phyloP scores from a whole-genome alignment of 2,797 vertebrate genomes.

The Dromococcyx pavoninus region DNA sequence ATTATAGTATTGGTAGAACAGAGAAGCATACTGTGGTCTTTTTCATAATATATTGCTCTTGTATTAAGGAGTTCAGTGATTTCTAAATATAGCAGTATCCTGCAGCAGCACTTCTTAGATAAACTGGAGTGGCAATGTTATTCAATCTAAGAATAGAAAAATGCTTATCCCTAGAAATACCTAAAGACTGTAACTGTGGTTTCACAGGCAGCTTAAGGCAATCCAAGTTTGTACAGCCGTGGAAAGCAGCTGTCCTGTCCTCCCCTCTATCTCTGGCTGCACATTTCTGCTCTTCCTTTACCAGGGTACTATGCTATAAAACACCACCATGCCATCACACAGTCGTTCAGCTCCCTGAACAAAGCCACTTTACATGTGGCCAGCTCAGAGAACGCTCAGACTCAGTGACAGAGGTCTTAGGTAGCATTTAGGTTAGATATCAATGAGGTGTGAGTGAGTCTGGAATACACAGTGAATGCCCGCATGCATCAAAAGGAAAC shows the following conservation, averaged over 20 bases:
- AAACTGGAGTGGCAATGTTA: not conserved
- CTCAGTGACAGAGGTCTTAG: not conserved
- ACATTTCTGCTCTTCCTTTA: not conserved
- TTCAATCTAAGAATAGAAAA: conserved; percentile 37
- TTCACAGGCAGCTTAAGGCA: not conserved
- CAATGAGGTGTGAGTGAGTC: not conserved
- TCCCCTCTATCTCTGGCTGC: not conserved
- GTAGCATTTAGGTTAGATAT: not conserved
- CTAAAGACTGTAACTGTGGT: not conserved
- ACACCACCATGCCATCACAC: not conserved
- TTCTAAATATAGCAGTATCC: conserved; percentile 26
- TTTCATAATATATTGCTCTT: not conserved
- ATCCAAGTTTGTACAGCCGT: not conserved
- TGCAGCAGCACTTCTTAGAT: not conserved
- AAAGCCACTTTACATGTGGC: not conserved
- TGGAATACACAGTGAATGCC: not conserved
- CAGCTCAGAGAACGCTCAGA: not conserved
- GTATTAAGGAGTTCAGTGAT: not conserved
- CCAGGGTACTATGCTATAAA: not conserved
- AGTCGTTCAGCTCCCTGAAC: not conserved
- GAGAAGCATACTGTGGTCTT: not conserved
- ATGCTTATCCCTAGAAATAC: not conserved
- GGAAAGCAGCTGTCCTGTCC: not conserved
- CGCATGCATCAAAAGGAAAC: not conserved
- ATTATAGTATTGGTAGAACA: not conserved